Base-by-base conservation (phyloP, 2,888 invertebrate species). In the Molorchus minor region DNA sequence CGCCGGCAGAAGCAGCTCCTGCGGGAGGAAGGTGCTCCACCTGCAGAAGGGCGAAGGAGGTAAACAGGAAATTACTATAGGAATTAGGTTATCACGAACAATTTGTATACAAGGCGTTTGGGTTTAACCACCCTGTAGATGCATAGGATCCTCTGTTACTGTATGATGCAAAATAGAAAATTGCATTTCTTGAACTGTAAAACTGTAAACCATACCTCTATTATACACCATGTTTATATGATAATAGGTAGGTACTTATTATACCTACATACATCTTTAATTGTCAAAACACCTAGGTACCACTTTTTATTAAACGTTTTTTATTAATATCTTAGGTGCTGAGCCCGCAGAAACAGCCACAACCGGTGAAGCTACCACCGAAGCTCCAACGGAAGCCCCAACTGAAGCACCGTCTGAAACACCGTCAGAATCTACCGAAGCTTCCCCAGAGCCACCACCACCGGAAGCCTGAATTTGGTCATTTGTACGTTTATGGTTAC, bases 321-420 rank as follows among this genome's bases (percentile, higher is more conserved):
- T 8, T 8, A n/a, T n/a, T n/a, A n/a, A n/a, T n/a, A n/a, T n/a
- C 25, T 4, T 25, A 5, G 8, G 8, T 5, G 25, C 25, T 4
- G 25, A 4, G 8, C 25, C 25, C 5, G 8, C 25, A 25, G 25
- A 25, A 25, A 4, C 51, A 38, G 10, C 54, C 20, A 41, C 63
- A 2, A 53, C 62, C 8, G 61, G 58, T 5, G 66, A 52, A 45
- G 45, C 57, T 7, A 49, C 58, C 12, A 57, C 44, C 2, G 56
- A 65, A 40, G 41, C 51, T 19, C 21, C 46, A 55, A 36, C 53
- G n/a, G 51, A 29, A 3, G 60, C 43, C 44, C 46, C 47, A 21
- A 43, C 58, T 5, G 58, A 54, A 36, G 19, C 57, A 1, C 44
- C 51, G 5, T 30, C 52, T 16, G 52, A 58, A 40, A 25, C 43